These are phyloP conservation scores for Equus przewalskii DNA, from an alignment of 2,113 vertebrate species.

Conservation along the genomic window DNA sequence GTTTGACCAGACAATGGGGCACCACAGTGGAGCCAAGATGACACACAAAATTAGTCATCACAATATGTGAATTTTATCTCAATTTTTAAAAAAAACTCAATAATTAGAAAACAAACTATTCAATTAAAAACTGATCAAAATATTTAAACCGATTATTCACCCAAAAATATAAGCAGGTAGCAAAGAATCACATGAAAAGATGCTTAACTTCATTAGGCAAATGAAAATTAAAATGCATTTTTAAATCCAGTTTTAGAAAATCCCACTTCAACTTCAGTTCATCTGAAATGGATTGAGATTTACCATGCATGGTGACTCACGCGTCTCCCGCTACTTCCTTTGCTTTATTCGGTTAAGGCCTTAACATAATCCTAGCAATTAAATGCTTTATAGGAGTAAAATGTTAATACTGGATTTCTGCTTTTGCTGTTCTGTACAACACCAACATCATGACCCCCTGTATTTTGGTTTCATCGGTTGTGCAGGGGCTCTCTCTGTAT, in stretches of 20 bases:
- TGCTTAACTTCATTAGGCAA: not conserved
- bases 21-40: not conserved
- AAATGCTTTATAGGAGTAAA: not conserved
- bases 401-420: not conserved
- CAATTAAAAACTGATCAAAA: not conserved
- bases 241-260: not conserved
- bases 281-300: not conserved
- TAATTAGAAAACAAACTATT: not conserved
- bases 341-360: not conserved
- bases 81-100: not conserved
- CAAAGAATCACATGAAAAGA: not conserved
- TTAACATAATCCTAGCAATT: not conserved
- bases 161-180: not conserved
- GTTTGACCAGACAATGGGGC: not conserved
- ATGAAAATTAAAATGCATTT: not conserved
- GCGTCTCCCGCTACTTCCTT: not conserved
- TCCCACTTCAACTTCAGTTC: not conserved
- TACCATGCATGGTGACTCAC: not conserved
- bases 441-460: not conserved
- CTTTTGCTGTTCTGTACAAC: not conserved
- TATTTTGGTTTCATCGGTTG: not conserved
- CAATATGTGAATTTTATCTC: not conserved
- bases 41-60: not conserved
- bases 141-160: not conserved
- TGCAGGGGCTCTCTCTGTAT: not conserved